These are phyloP conservation scores for Spheniscus humboldti DNA, from an alignment of 2,797 vertebrate species.

Conservation along the genomic window DNA sequence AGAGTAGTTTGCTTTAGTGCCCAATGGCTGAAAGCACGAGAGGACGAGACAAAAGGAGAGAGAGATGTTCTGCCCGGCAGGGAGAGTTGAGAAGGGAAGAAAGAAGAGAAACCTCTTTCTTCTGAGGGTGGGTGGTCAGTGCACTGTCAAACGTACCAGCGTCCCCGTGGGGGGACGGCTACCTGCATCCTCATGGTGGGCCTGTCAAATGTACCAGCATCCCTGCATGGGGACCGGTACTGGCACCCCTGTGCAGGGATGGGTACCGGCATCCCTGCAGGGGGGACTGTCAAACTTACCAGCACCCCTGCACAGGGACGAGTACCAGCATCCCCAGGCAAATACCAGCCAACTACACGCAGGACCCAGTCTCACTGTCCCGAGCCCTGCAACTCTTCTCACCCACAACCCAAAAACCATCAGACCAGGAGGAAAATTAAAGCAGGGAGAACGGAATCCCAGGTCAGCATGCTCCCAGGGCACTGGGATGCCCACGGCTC, in stretches of 20 bases:
- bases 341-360: not conserved
- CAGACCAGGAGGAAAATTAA: not conserved
- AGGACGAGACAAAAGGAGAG: not conserved
- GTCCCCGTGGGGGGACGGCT: fast-evolving
- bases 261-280: not conserved
- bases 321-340: not conserved
- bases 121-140: not conserved
- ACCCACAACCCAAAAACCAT: not conserved
- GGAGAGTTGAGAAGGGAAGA: not conserved
- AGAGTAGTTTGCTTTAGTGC: fast-evolving
- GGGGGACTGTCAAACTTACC: not conserved
- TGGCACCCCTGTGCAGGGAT: fast-evolving
- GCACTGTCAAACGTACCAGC: fast-evolving
- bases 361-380: not conserved
- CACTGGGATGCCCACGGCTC: fast-evolving
- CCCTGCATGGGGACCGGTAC: not conserved
- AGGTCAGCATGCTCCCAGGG: not conserved
- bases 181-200: not conserved
- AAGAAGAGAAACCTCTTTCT: not conserved
- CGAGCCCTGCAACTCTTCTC: not conserved
- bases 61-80: fast-evolving
- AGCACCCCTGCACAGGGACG: too few species aligned
- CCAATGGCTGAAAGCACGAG: fast-evolving
- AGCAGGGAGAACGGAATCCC: not conserved
- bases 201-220: not conserved